Evolutionary conservation across 2,797 vertebrate species (phyloP).

Genomic region (Platyrinchus mystaceus): DNA sequence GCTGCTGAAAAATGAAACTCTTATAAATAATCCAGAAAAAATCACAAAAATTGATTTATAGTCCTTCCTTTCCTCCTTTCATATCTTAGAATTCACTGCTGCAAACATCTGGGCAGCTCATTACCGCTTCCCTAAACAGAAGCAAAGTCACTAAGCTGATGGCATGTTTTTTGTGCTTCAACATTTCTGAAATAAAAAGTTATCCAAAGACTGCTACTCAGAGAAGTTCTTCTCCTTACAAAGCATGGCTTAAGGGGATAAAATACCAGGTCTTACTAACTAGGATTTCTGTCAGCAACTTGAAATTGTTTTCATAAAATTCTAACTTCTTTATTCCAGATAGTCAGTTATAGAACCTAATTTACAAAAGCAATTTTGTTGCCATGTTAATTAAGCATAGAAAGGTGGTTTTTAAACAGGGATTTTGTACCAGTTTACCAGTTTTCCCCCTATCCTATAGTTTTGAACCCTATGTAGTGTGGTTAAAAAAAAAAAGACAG

Average conservation of each 20-base stretch:
- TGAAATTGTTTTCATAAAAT: constrained; percentile 5
- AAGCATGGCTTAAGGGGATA: background rate
- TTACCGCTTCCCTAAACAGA: background rate
- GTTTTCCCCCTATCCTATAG: background rate
- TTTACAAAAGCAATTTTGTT: background rate
- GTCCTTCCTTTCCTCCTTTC: background rate
- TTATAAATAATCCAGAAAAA: constrained; percentile 3
- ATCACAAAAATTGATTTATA: background rate
- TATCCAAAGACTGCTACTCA: background rate
- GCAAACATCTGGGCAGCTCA: background rate
- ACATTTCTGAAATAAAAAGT: background rate
- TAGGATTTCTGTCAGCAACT: background rate
- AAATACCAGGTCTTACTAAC: background rate
- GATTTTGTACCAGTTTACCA: background rate
- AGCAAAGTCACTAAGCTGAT: background rate
- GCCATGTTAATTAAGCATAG: background rate
- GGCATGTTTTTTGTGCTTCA: background rate
- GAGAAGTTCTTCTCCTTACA: background rate
- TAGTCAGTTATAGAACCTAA: background rate
- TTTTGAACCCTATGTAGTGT: background rate
- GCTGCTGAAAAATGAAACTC: background rate
- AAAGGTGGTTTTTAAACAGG: background rate
- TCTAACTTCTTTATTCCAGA: background rate
- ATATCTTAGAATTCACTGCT: background rate
- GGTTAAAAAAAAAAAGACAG: background rate